Evolutionary conservation across 2,113 vertebrate species (phyloP).

Genomic region (Shinisaurus crocodilurus): DNA sequence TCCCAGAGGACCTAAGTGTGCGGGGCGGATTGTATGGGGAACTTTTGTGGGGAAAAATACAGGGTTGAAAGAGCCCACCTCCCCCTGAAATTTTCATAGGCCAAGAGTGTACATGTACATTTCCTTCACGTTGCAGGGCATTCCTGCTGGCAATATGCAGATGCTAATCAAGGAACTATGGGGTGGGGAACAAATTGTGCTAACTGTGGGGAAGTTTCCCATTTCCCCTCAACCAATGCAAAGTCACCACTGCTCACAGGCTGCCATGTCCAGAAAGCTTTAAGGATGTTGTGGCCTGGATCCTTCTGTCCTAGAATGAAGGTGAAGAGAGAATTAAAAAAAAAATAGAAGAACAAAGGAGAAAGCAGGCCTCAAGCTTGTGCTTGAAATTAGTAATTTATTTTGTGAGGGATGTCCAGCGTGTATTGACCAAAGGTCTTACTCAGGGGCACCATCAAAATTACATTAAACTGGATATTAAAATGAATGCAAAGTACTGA

Average conservation of each 20-base stretch:
- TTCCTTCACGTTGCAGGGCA: not conserved
- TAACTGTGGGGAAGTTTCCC: not conserved
- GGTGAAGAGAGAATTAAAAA: not conserved
- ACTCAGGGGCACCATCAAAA: not conserved
- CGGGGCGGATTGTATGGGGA: no score
- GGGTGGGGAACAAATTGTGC: not conserved
- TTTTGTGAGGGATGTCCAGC: not conserved
- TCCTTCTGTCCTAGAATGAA: not conserved
- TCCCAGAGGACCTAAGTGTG: no score
- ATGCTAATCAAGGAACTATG: no score
- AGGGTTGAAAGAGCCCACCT: not conserved
- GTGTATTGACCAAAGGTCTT: not conserved
- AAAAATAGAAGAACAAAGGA: not conserved
- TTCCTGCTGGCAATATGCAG: not conserved
- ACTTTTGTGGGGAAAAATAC: not conserved
- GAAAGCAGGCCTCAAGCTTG: not conserved
- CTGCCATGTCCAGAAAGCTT: not conserved
- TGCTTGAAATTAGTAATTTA: not conserved
- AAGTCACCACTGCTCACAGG: no score
- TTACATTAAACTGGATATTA: not conserved
- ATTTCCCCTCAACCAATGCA: not conserved
- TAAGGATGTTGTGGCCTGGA: not conserved
- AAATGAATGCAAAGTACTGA: not conserved
- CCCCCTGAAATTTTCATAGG: not conserved
- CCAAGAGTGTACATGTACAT: not conserved